These are phyloP conservation scores for Cryptocheilus praepositus DNA, from an alignment of 2,888 invertebrate species.

Conservation along the genomic window DNA sequence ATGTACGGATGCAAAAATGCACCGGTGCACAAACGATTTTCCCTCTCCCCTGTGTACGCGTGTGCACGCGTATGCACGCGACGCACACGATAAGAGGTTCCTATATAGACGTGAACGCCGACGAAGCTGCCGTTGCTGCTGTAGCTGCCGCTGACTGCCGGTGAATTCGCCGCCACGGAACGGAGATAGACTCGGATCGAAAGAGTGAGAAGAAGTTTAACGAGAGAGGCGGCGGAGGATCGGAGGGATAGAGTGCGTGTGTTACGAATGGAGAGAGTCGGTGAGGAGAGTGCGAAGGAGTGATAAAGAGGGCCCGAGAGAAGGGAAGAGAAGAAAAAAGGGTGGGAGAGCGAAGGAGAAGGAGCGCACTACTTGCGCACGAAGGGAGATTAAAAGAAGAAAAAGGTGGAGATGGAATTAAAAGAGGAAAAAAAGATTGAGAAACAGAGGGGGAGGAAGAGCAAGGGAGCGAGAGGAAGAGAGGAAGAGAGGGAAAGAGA, in stretches of 20 bases:
- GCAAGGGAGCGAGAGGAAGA: slow-evolving; percentile 2
- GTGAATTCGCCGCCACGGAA: not conserved
- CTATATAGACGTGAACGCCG: not conserved
- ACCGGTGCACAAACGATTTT: not conserved
- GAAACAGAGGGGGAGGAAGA: slow-evolving; percentile 41
- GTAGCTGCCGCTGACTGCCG: slow-evolving; percentile 5
- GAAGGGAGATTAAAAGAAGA: slow-evolving; percentile 61
- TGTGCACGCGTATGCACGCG: not conserved
- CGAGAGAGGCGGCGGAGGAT: slow-evolving; percentile 7
- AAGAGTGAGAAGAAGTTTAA: slow-evolving; percentile 41
- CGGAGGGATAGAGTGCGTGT: slow-evolving; percentile 17
- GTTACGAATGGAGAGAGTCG: slow-evolving; percentile 14
- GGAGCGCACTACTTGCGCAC: slow-evolving; percentile 36
- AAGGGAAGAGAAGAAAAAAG: slow-evolving; percentile 40
- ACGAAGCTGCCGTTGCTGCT: slow-evolving; percentile 2
- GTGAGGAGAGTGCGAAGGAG: slow-evolving; percentile 37
- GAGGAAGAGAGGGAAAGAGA: slow-evolving; percentile 4
- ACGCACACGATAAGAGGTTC: too few species aligned
- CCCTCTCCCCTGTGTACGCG: not conserved
- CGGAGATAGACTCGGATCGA: slow-evolving; percentile 40
- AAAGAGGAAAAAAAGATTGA: slow-evolving; percentile 31
- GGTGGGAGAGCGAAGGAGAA: slow-evolving; percentile 37
- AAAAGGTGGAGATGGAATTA: slow-evolving; percentile 22
- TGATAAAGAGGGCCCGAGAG: slow-evolving; percentile 37
- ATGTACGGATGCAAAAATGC: too few species aligned